phyloP scores from a whole-genome alignment of 2,113 vertebrate genomes.

The Megaleporinus macrocephalus region DNA sequence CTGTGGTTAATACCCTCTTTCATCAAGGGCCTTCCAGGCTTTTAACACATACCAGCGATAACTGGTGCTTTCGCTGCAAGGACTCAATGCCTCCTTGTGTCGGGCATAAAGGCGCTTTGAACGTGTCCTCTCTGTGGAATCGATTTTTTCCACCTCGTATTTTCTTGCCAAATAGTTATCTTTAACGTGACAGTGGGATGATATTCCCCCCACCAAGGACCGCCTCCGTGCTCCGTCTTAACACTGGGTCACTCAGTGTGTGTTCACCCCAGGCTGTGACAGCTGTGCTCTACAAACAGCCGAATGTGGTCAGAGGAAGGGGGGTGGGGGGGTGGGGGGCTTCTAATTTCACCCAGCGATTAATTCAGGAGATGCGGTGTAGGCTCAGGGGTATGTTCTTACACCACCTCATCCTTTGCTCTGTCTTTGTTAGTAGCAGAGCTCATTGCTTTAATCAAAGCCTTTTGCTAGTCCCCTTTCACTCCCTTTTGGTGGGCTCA shows the following conservation, averaged over 20 bases:
- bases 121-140: slow-evolving; percentile 27
- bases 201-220: slow-evolving; percentile 40
- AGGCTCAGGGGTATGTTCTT: slow-evolving; percentile 6
- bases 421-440: neutral
- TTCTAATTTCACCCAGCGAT: slow-evolving; percentile 7
- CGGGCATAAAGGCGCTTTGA: slow-evolving; percentile 41
- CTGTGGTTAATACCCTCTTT: slow-evolving; percentile 1
- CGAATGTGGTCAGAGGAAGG: neutral
- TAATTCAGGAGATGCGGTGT: neutral
- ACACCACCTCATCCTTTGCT: neutral
- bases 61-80: slow-evolving; percentile 31
- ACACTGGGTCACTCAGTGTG: slow-evolving; percentile 37
- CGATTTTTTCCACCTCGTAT: slow-evolving; percentile 57
- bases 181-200: slow-evolving; percentile 60
- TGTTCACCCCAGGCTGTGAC: slow-evolving; percentile 46
- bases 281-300: slow-evolving; percentile 45
- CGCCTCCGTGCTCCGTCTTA: slow-evolving; percentile 15
- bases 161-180: slow-evolving; percentile 59
- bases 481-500: neutral
- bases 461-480: slow-evolving; percentile 10
- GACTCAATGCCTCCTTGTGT: slow-evolving; percentile 26
- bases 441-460: slow-evolving; percentile 19
- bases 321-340: neutral
- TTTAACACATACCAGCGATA: slow-evolving; percentile 19
- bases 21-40: slow-evolving; percentile 24